Evolutionary conservation across 2,888 invertebrate species (phyloP), one percentile per base, ranked within the genome.

Genomic region (Dinocampus coccinellae): DNA sequence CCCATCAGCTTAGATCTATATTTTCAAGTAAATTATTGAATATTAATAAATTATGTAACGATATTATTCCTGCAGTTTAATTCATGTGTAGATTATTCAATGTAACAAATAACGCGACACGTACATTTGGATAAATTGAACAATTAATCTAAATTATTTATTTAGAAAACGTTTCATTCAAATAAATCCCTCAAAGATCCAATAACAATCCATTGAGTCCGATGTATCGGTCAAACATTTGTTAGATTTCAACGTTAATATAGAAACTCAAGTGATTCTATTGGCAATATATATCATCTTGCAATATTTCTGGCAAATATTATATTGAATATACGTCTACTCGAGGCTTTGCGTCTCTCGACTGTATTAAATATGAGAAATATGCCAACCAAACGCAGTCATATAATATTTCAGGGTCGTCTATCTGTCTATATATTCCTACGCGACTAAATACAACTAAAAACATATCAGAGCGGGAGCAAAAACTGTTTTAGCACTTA

Each of bases 281-380:
- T 52, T 20, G 20, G n/a, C 52, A 7, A 9, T 22, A 39, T n/a
- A 24, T 47, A 13, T 42, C 26, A n/a, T 39, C 78, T 76, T 78
- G 80, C 79, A 76, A 76, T 68, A 63, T 75, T 81, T 73, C 80
- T 82, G 82, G 81, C 82, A 82, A 73, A n/a, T 75, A 53, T 60
- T 76, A 69, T 39, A 39, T 39, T 3, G 39, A 3, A n/a, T 39
- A n/a, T n/a, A n/a, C 39, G n/a, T 39, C 2, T 13, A 16, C 52
- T 62, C 81, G 81, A 83, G 82, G 84, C 83, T 83, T 76, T 84
- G 83, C 83, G 82, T 83, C 82, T 80, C 42, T n/a, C 57, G 39
- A 26, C 52, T 53, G 52, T 42, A 6, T 67, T 55, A 36, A 66
- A 66, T 36, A 76, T 74, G 74, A 64, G 39, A 22, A 29, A 58